phyloP scores from a whole-genome alignment of 2,888 invertebrate genomes.

The Ypsolopha scabrella region DNA sequence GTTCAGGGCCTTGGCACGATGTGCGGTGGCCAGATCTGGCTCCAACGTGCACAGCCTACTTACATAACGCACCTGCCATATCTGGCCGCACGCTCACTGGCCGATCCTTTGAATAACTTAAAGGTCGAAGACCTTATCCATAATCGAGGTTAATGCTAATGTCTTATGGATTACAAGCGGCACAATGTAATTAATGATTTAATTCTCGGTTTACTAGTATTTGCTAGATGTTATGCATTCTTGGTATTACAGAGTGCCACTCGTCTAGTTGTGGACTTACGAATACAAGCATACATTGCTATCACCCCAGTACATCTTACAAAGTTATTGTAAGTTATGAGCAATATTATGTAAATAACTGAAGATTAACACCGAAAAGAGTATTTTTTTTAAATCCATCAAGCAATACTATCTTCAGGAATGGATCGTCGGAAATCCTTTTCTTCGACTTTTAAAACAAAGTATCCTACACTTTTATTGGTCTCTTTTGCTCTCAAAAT shows the following conservation, averaged over 20 bases:
- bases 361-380: neutral
- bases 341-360: neutral
- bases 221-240: too few species aligned
- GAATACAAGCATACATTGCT: too few species aligned
- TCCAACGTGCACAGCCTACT: slow-evolving; percentile 32
- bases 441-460: slow-evolving; percentile 12
- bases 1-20: slow-evolving; percentile 52
- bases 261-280: too few species aligned
- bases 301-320: too few species aligned
- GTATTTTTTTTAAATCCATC: neutral
- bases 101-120: slow-evolving; percentile 67
- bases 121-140: slow-evolving; percentile 62
- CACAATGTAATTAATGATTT: slow-evolving; percentile 3
- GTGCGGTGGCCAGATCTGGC: slow-evolving; percentile 38
- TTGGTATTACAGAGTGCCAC: too few species aligned
- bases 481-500: slow-evolving; percentile 34
- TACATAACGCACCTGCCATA: slow-evolving; percentile 70
- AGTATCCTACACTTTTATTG: slow-evolving; percentile 11
- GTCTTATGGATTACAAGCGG: slow-evolving; percentile 2
- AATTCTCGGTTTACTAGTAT: neutral
- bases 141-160: slow-evolving; percentile 24
- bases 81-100: slow-evolving; percentile 59
- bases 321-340: neutral
- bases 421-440: slow-evolving; percentile 25
- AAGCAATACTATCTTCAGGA: neutral